Base-by-base conservation (phyloP, 2,888 invertebrate species). In the Yponomeuta malinellus region DNA sequence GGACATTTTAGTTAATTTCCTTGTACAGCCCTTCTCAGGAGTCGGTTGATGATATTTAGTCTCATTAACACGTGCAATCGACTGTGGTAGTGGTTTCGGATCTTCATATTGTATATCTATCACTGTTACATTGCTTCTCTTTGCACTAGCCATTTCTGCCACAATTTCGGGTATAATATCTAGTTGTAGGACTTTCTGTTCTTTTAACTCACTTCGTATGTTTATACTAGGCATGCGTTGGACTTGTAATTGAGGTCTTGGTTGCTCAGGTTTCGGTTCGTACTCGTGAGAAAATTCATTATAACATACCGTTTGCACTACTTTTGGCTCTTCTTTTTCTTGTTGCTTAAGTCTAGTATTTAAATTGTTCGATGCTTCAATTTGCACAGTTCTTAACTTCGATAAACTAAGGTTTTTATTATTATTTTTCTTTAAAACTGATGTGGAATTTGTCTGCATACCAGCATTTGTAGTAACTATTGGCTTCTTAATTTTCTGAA, bases 211-310 rank as follows among this genome's bases (percentile, higher is more conserved):
- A 74, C 90, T 86, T 78, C 90, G 87, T 73, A 94, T 93, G 76
- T 88, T 89, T 73, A 93, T 88, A 71, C 88, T 83, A 69, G 93
- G 93, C 89, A 93, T 89, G 75, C 83, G 79, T 83, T 93, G 93
- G 74, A 92, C 76, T 75, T 85, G 79, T 72, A 93, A 79, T 70
- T 75, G 72, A 76, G 82, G 87, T 67, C 71, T 76, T 59, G 77
- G 74, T 65, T 48, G 73, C 64, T 71, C 52, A 68, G 73, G 73
- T 76, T 81, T 80, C 63, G 82, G 80, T 76, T 87, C 83, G 75
- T 88, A 82, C 77, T 84, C 79, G 77, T 79, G 84, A 71, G 80
- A 78, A 74, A 86, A 82, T 78, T 91, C 91, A 73, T 83, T 86
- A 75, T 91, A 92, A 70, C 82, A 79, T 70, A 92, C 81, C 65